A percentile compares a stretch with the other conserved stretches of the same genome.
Conservation (phyloP, 2,888 invertebrate genomes). For the Drosophila gaucha region DNA sequence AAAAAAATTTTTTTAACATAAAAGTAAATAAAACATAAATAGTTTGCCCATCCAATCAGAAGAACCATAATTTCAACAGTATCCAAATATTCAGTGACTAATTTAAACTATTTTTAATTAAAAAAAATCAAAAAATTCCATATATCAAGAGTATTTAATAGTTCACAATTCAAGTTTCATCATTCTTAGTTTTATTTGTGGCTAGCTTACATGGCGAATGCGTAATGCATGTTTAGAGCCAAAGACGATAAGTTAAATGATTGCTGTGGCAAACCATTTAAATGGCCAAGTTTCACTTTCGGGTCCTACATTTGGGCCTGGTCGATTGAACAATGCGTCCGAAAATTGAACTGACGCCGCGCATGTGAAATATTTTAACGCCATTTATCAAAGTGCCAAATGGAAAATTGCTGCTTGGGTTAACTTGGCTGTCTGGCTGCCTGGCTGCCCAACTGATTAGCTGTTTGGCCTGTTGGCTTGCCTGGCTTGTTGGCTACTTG, state of each 20-base stretch:
- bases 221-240: constrained; percentile 34
- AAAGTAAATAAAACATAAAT: too few relatives aligned
- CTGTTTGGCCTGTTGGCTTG: constrained; percentile 14
- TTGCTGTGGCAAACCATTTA: constrained; percentile 11
- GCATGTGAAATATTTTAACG: constrained; percentile 74
- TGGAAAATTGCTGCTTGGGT: constrained; percentile 42
- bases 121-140: neutral
- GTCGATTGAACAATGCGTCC: constrained; percentile 40
- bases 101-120: too few relatives aligned
- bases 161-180: too few relatives aligned
- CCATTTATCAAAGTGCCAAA: constrained; percentile 73
- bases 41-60: too few relatives aligned
- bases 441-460: neutral
- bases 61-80: too few relatives aligned
- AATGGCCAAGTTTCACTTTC: constrained; percentile 49
- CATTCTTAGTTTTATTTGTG: neutral
- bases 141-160: neutral
- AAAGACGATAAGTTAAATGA: constrained; percentile 35
- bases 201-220: constrained; percentile 37
- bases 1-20: too few relatives aligned
- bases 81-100: too few relatives aligned
- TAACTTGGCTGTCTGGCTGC: constrained; percentile 15
- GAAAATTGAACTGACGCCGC: constrained; percentile 55
- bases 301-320: constrained; percentile 14
- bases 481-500: constrained; percentile 44